A percentile compares a stretch with the other conserved stretches of the same genome.
Conservation (phyloP, 2,113 vertebrate species). For the Lasiurus cinereus region DNA sequence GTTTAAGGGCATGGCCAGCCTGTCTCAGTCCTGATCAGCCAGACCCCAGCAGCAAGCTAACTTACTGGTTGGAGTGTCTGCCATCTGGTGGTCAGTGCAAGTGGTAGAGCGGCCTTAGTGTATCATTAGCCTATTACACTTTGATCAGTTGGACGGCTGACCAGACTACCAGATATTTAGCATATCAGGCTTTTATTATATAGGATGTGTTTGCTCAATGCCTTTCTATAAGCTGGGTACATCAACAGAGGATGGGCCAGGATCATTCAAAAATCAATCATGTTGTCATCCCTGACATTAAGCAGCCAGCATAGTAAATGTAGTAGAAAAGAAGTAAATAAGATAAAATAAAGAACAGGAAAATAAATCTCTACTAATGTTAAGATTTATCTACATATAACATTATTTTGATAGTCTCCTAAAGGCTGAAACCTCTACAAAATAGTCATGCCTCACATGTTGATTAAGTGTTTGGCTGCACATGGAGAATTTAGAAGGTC, state of each 20-base stretch:
- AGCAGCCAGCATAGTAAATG: background rate
- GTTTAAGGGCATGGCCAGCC: no score
- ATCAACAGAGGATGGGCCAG: background rate
- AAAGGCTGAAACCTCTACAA: background rate
- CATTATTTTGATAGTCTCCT: background rate
- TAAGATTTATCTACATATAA: background rate
- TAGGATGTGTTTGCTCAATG: background rate
- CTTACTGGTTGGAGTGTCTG: no score
- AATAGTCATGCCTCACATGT: background rate
- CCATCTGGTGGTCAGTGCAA: no score
- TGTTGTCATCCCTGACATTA: background rate
- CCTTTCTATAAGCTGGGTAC: background rate
- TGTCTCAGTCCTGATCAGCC: no score
- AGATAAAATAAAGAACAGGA: background rate
- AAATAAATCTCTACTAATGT: background rate
- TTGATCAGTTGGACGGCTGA: no score
- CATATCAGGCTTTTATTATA: no score
- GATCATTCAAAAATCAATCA: background rate
- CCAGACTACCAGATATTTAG: no score
- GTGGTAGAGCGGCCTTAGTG: no score
- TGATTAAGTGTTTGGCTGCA: background rate
- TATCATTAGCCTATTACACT: no score
- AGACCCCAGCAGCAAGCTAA: no score
- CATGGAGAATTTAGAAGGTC: background rate
- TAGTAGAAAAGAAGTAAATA: background rate